Base-by-base conservation (phyloP, 2,797 vertebrate species). In the Neopelma chrysocephalum region DNA sequence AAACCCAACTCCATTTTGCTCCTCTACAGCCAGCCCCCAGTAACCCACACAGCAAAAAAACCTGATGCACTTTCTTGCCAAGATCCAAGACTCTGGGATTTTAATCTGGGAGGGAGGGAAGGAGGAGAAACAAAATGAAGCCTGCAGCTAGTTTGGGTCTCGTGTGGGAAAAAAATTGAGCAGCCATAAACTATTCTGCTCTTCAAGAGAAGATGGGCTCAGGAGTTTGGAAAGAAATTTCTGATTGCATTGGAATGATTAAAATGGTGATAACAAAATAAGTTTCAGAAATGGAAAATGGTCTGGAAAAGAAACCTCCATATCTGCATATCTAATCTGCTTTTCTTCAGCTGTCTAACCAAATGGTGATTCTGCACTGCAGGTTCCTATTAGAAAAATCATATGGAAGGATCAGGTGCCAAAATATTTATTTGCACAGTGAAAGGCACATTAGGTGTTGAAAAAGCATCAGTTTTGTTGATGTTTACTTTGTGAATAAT, bases 311-410 rank as follows among this genome's bases (percentile, higher is more conserved):
- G 42, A 32, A 91, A 19, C 48, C 15, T 85, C 66, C 29, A 16
- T 93, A 97, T 97, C 95, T 92, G 26, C 73, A 78, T 95, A 87
- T 91, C 90, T 96, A 82, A 96, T 93, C 89, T 94, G 76, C 29
- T 94, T 90, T 90, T 85, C 73, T 70, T 97, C 92, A 95, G 83
- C 70, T 93, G 73, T 54, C 79, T 84, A 57, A 95, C 69, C 73
- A 96, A 95, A 94, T 18, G 25, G 34, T 80, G 79, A 72, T 70
- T 75, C 87, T 64, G 17, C n/a, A 51, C 29, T 92, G 48, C 66
- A 75, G 22, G n/a, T 60, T 94, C 48, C 68, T 81, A 66, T 72
- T 81, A 75, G 61, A 32, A 95, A 87, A 71, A 87, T 61, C 87
- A 18, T 65, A 84, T 71, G 36, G 69, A 92, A 94, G 36, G 15